Evolutionary conservation across 2,888 invertebrate genomes (phyloP).

Genomic region (Cantharis rustica): DNA sequence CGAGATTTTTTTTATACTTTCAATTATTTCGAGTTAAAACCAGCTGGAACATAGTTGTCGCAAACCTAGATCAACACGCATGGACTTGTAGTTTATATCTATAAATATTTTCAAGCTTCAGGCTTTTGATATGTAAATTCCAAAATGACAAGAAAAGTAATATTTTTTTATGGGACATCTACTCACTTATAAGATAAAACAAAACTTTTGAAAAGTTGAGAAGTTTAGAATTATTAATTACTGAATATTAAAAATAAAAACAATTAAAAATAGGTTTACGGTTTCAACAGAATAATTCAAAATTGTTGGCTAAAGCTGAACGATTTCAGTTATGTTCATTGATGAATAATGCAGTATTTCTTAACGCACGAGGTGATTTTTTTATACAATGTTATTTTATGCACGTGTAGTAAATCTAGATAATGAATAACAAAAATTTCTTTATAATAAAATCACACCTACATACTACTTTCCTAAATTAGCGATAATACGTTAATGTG

Average conservation of each 20-base stretch:
- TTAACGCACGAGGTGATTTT: neutral
- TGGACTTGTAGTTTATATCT: neutral
- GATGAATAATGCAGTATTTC: neutral
- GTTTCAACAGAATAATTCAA: neutral
- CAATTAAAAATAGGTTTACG: neutral
- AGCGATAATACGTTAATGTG: neutral
- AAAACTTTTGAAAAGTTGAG: neutral
- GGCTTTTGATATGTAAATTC: too few species aligned
- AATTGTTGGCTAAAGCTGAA: neutral
- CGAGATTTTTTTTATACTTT: neutral
- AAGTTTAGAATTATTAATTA: neutral
- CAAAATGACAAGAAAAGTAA: too few species aligned
- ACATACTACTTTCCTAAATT: neutral
- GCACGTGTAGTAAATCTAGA: neutral
- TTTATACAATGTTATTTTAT: neutral
- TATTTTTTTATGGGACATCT: too few species aligned
- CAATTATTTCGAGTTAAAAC: too few species aligned
- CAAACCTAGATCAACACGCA: neutral
- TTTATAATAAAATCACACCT: neutral
- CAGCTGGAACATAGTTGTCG: neutral
- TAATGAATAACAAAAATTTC: neutral
- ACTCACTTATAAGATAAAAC: too few species aligned
- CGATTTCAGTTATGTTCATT: neutral
- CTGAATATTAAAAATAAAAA: neutral
- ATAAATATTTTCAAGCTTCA: too few species aligned